A percentile compares a stretch with the other conserved stretches of the same genome.
These are phyloP conservation scores for Elysia crispata DNA, from an alignment of 2,888 invertebrate species.

Conservation along the genomic window DNA sequence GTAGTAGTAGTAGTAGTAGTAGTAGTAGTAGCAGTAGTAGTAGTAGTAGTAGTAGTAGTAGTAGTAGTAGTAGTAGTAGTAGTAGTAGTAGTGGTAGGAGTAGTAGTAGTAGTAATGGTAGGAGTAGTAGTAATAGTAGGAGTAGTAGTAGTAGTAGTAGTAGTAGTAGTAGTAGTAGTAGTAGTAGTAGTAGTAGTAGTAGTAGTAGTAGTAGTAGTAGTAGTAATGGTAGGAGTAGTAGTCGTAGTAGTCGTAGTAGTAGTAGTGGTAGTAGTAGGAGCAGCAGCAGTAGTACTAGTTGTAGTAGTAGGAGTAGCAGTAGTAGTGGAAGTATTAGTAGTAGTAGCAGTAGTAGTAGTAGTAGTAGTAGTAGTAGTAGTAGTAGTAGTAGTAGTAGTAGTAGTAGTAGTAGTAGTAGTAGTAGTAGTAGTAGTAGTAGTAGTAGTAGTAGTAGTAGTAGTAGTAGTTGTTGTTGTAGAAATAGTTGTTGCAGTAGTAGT, in stretches of 20 bases:
- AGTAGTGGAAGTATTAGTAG: slow-evolving; percentile 38
- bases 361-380: slow-evolving; percentile 40
- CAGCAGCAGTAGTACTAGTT: neutral
- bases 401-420: slow-evolving; percentile 32
- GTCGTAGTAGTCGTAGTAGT: slow-evolving; percentile 20
- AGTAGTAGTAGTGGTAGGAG: slow-evolving; percentile 29
- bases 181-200: slow-evolving; percentile 43
- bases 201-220: slow-evolving; percentile 38
- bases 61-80: slow-evolving; percentile 41
- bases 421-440: slow-evolving; percentile 38
- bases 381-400: slow-evolving; percentile 27
- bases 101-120: slow-evolving; percentile 25
- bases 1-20: neutral
- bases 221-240: slow-evolving; percentile 25
- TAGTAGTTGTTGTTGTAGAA: slow-evolving; percentile 38
- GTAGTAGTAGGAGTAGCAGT: slow-evolving; percentile 4
- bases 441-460: slow-evolving; percentile 38
- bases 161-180: slow-evolving; percentile 40
- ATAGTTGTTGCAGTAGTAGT: slow-evolving; percentile 41
- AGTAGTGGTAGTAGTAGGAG: slow-evolving; percentile 19
- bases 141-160: slow-evolving; percentile 38
- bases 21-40: slow-evolving; percentile 42
- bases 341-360: slow-evolving; percentile 44
- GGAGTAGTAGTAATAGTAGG: slow-evolving; percentile 36
- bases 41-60: slow-evolving; percentile 45